Evolutionary conservation across 2,888 invertebrate species (phyloP).

Genomic region (Dendrolimus pini): DNA sequence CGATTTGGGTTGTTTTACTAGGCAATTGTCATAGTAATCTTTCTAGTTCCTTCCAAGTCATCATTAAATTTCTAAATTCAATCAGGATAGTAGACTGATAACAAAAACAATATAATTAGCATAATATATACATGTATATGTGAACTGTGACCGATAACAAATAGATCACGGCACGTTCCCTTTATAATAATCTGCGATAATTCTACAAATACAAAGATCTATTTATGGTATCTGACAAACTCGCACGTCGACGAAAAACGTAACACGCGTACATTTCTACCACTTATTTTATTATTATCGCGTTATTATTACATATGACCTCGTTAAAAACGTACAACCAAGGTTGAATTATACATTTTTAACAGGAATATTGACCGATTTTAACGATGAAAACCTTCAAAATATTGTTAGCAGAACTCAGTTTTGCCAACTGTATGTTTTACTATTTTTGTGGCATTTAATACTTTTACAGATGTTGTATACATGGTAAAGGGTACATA

Average conservation of each 20-base stretch:
- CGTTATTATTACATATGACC: conserved; percentile 22
- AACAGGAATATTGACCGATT: conserved; percentile 14
- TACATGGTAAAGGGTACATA: too few species aligned
- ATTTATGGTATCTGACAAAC: conserved; percentile 32
- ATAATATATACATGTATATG: background rate
- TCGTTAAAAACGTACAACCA: conserved; percentile 22
- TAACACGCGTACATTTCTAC: conserved; percentile 7
- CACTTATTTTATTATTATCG: conserved; percentile 16
- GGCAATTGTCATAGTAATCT: too few species aligned
- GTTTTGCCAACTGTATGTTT: too few species aligned
- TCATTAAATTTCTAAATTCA: too few species aligned
- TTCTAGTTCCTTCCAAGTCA: too few species aligned
- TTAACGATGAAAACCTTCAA: conserved; percentile 16
- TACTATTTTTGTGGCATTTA: too few species aligned
- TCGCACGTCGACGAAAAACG: conserved; percentile 7
- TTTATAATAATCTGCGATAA: conserved; percentile 15
- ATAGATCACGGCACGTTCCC: conserved; percentile 10
- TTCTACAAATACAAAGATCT: conserved; percentile 15
- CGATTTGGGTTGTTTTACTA: too few species aligned
- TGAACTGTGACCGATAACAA: conserved; percentile 11
- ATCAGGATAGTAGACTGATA: too few species aligned
- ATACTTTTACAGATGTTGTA: too few species aligned
- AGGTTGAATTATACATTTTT: conserved; percentile 16
- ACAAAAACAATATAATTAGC: too few species aligned
- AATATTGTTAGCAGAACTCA: background rate